Evolutionary conservation across 2,888 invertebrate genomes (phyloP).

Genomic region (Agrotis puta): DNA sequence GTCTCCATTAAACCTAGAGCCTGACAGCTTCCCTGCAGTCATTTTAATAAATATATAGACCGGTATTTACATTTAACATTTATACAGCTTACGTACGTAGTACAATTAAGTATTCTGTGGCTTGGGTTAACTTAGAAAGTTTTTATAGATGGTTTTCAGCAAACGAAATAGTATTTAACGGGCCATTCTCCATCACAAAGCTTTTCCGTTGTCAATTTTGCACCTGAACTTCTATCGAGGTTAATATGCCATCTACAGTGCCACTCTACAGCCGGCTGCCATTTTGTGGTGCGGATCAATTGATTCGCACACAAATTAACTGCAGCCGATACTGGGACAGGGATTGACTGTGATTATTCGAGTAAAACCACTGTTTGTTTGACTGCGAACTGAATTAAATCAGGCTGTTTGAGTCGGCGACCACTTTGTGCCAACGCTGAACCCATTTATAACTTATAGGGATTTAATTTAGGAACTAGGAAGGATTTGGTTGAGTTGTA

Average conservation of each 20-base stretch:
- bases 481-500: background rate
- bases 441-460: background rate
- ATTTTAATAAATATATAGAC: background rate
- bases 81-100: no score
- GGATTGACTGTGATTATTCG: conserved; percentile 40
- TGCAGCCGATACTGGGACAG: conserved; percentile 17
- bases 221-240: conserved; percentile 26
- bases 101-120: no score
- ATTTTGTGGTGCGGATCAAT: conserved; percentile 20
- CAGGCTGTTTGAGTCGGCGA: background rate
- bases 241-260: conserved; percentile 19
- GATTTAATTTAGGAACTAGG: background rate
- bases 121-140: no score
- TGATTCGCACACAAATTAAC: conserved; percentile 34
- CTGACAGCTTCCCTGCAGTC: background rate
- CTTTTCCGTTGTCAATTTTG: conserved; percentile 7
- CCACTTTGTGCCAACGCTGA: background rate
- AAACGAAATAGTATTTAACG: background rate
- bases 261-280: background rate
- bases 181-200: background rate
- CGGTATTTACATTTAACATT: no score
- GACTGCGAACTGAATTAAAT: conserved; percentile 17
- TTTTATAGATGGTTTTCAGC: background rate
- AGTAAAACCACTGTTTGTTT: conserved; percentile 28
- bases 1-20: conserved; percentile 6